A percentile compares a stretch with the other conserved stretches of the same genome.
phyloP scores from a whole-genome alignment of 2,888 invertebrate species.

The Eupithecia vulgata region DNA sequence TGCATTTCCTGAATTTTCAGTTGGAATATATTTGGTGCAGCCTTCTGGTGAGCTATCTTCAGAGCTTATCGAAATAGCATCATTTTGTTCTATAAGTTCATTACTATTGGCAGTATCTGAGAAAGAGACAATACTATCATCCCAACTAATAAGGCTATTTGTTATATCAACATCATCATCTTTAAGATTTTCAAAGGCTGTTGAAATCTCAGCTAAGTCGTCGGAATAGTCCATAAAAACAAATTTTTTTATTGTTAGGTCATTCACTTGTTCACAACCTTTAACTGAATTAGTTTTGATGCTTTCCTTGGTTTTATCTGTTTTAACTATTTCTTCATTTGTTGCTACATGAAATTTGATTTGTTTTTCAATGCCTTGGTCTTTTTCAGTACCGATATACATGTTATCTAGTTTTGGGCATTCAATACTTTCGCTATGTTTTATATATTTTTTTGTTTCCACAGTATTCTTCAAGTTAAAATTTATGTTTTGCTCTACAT shows the following conservation, averaged over 20 bases:
- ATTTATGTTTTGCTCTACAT: not conserved
- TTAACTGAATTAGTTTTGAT: conserved; percentile 10
- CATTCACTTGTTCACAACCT: conserved; percentile 13
- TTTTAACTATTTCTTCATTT: not conserved
- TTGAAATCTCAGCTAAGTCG: too few relatives aligned
- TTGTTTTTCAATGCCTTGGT: not conserved
- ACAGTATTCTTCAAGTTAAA: not conserved
- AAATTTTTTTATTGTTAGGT: not conserved
- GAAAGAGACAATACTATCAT: not conserved
- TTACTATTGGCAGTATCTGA: not conserved
- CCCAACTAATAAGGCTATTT: not conserved
- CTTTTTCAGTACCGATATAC: not conserved
- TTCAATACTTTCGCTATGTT: not conserved
- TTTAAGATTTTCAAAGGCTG: not conserved
- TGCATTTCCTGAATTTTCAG: not conserved
- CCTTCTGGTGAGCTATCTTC: conserved; percentile 19
- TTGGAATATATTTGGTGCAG: not conserved
- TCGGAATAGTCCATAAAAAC: conserved; percentile 21
- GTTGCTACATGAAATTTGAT: not conserved
- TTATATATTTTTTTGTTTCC: not conserved
- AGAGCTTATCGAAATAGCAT: conserved; percentile 35
- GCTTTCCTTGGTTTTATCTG: conserved; percentile 2
- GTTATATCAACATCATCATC: not conserved
- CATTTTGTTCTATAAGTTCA: not conserved
- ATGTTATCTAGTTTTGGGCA: not conserved